Conservation (phyloP, 2,888 invertebrate genomes). For the Conus canariensis region DNA sequence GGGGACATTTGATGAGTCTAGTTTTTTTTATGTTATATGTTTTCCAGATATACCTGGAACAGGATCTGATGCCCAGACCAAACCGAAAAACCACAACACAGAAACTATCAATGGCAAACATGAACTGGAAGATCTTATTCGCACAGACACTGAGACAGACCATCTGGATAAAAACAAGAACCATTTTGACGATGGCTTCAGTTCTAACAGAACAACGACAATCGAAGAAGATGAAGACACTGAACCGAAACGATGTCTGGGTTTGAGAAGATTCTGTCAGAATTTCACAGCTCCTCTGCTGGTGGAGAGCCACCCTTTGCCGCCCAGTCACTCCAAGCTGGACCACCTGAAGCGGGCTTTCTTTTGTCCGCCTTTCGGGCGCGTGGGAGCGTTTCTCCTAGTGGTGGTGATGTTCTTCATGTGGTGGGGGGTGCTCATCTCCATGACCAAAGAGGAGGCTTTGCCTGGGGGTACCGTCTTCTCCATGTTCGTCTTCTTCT, state of each 20-base stretch:
- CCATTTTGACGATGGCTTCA: neutral
- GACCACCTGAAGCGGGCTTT: constrained; percentile 43
- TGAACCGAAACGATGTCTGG: neutral
- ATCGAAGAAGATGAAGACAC: neutral
- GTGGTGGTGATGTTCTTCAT: constrained; percentile 40
- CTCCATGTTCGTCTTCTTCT: constrained; percentile 70
- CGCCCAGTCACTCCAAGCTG: constrained; percentile 31
- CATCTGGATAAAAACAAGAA: neutral
- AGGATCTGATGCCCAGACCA: no score
- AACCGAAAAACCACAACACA: no score
- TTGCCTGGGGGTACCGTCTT: constrained; percentile 72
- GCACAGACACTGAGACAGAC: neutral
- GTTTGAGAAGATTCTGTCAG: neutral
- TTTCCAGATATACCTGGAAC: no score
- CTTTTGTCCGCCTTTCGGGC: constrained; percentile 49
- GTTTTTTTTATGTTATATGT: no score
- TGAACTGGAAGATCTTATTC: neutral
- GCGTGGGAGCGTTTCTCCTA: constrained; percentile 45
- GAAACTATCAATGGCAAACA: neutral
- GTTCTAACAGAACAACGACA: neutral
- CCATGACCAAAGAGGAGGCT: constrained; percentile 55
- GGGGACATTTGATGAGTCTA: no score
- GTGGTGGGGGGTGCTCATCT: constrained; percentile 47
- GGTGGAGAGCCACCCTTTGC: constrained; percentile 46
- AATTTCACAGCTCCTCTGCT: constrained; percentile 26